These are phyloP conservation scores for Agrochola macilenta DNA, from an alignment of 2,888 invertebrate genomes.

Conservation along the genomic window DNA sequence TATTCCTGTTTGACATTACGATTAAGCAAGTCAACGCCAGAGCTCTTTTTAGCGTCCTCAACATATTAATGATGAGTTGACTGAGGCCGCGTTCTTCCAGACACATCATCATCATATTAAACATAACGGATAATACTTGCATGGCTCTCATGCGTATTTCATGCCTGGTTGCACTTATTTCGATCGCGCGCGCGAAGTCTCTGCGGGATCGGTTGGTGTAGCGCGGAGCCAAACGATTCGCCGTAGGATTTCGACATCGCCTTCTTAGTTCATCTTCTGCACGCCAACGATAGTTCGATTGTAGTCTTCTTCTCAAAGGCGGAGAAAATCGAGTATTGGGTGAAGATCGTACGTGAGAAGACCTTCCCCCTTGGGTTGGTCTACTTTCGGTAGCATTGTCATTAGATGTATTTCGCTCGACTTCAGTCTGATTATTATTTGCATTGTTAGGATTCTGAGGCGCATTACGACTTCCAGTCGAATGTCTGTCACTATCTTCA, in stretches of 20 bases:
- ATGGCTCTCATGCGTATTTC: constrained; percentile 88
- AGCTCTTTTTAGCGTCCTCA: constrained; percentile 86
- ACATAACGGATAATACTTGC: constrained; percentile 89
- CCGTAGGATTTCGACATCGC: constrained; percentile 74
- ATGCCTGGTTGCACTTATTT: constrained; percentile 85
- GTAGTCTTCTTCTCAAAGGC: constrained; percentile 76
- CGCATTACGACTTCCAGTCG: constrained; percentile 67
- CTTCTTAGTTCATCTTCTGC: constrained; percentile 81
- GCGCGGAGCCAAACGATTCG: constrained; percentile 77
- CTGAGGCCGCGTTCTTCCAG: constrained; percentile 86
- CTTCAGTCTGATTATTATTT: constrained; percentile 63
- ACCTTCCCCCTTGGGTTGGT: constrained; percentile 62
- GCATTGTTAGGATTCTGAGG: constrained; percentile 59
- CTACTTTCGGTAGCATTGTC: constrained; percentile 61
- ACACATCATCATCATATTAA: constrained; percentile 90
- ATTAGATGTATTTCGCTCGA: constrained; percentile 65
- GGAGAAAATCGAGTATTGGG: constrained; percentile 72
- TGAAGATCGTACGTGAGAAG: constrained; percentile 70
- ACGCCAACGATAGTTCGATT: constrained; percentile 79
- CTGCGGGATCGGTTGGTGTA: constrained; percentile 78
- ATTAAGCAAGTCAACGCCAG: constrained; percentile 87
- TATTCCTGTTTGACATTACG: constrained; percentile 85
- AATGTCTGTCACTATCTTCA: constrained; percentile 69
- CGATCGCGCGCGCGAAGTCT: constrained; percentile 81
- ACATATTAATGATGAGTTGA: constrained; percentile 85